A percentile compares a stretch with the other conserved stretches of the same genome.
Evolutionary conservation across 1,140 invertebrate species (phyloP).

Genomic region (Lithobius niger): DNA sequence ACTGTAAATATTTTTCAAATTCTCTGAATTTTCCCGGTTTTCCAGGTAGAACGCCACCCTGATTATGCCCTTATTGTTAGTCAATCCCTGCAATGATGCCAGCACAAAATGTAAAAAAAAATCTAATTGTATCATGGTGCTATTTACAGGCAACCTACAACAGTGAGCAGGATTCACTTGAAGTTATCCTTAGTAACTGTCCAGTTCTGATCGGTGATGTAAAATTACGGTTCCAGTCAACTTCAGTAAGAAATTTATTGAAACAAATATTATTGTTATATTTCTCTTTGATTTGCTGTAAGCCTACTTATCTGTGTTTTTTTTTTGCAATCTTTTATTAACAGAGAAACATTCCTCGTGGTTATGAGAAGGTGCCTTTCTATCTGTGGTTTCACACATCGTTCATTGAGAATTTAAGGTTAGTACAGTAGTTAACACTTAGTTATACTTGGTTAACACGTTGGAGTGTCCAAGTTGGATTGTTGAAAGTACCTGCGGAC

Average conservation of each 20-base stretch:
- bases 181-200: slow-evolving; percentile 22
- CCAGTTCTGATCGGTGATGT: slow-evolving; percentile 34
- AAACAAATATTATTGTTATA: background rate
- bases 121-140: too few species aligned
- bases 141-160: background rate
- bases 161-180: background rate
- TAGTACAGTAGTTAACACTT: too few species aligned
- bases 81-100: too few species aligned
- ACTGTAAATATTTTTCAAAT: too few species aligned
- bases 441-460: too few species aligned
- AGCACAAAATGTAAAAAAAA: too few species aligned
- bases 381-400: slow-evolving; percentile 44
- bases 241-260: slow-evolving; percentile 23
- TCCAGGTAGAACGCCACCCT: too few species aligned
- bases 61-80: too few species aligned
- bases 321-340: slow-evolving; percentile 16
- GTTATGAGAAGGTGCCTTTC: slow-evolving; percentile 41
- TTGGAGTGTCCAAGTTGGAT: too few species aligned
- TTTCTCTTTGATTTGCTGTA: too few species aligned
- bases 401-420: slow-evolving; percentile 36
- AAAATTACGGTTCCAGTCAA: slow-evolving; percentile 33
- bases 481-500: background rate
- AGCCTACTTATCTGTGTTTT: too few species aligned
- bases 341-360: slow-evolving; percentile 35
- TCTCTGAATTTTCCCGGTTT: too few species aligned